A percentile compares a stretch with the other conserved stretches of the same genome.
These are phyloP conservation scores for Picus viridis DNA, from an alignment of 2,797 vertebrate genomes.

Conservation along the genomic window DNA sequence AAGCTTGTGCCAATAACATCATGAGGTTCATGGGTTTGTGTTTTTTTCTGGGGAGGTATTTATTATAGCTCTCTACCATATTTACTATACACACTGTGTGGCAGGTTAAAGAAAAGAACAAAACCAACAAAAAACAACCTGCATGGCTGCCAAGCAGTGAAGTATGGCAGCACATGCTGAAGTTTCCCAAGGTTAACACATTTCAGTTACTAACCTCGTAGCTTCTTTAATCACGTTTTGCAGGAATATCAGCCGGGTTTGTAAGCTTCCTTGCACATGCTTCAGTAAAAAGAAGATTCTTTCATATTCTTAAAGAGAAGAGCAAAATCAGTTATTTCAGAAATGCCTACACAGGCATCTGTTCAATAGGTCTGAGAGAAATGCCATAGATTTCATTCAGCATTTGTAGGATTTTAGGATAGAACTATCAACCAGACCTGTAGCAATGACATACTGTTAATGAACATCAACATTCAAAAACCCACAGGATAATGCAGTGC, in stretches of 20 bases:
- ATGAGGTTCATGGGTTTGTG: neutral
- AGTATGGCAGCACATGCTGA: fast-evolving
- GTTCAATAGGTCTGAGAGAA: neutral
- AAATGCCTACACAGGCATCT: neutral
- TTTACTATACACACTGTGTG: neutral
- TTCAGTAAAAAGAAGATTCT: constrained; percentile 95
- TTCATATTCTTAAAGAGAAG: constrained; percentile 86
- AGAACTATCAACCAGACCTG: neutral
- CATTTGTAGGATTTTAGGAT: neutral
- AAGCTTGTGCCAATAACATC: neutral
- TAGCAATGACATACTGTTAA: neutral
- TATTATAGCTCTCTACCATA: neutral
- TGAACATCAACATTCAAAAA: neutral
- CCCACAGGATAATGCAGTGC: neutral
- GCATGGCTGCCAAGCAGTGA: neutral
- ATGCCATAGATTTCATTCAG: neutral
- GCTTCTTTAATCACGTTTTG: constrained; percentile 98
- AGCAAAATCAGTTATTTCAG: constrained; percentile 27
- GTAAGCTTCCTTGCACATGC: constrained; percentile 93
- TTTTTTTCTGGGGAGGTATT: neutral
- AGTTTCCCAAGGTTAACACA: neutral
- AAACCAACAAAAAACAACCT: too few relatives aligned
- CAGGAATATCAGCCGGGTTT: constrained; percentile 92
- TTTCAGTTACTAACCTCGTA: constrained; percentile 83
- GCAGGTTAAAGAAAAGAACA: too few relatives aligned